Percentiles rank a stretch among this genome's conserved stretches.
Evolutionary conservation across 2,888 invertebrate genomes (phyloP).

Genomic region (Pyrocoelia pectoralis): DNA sequence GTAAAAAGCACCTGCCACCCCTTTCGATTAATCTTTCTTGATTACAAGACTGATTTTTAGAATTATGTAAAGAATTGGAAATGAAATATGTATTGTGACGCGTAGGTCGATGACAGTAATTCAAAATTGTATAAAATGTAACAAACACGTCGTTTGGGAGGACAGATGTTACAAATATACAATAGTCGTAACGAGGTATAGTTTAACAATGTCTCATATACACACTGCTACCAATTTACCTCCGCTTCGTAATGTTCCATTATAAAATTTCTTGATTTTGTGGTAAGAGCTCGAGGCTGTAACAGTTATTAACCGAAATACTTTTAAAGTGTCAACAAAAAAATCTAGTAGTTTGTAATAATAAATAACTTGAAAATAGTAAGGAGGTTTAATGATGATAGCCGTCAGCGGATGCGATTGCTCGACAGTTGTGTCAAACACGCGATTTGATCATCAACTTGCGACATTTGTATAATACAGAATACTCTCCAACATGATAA

Average conservation of each 20-base stretch:
- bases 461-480: conserved; percentile 37
- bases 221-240: conserved; percentile 19
- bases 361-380: conserved; percentile 37
- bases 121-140: conserved; percentile 47
- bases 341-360: conserved; percentile 30
- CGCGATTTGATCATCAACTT: conserved; percentile 49
- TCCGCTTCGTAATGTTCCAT: conserved; percentile 27
- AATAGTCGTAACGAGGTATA: conserved; percentile 56
- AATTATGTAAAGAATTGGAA: not conserved
- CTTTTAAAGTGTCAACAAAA: conserved; percentile 34
- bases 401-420: conserved; percentile 41
- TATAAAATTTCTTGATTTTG: conserved; percentile 29
- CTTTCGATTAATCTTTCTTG: conserved; percentile 1
- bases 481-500: conserved; percentile 25
- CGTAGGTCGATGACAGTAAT: conserved; percentile 31
- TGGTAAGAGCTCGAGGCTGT: conserved; percentile 12
- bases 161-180: conserved; percentile 53
- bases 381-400: conserved; percentile 42
- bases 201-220: conserved; percentile 38
- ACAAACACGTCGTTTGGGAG: conserved; percentile 52
- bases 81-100: conserved; percentile 14
- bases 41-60: not conserved
- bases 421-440: conserved; percentile 44
- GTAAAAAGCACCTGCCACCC: conserved; percentile 49
- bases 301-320: conserved; percentile 27